A percentile compares a stretch with the other conserved stretches of the same genome.
phyloP scores from a whole-genome alignment of 1,140 invertebrate species.

The Manduca sexta region DNA sequence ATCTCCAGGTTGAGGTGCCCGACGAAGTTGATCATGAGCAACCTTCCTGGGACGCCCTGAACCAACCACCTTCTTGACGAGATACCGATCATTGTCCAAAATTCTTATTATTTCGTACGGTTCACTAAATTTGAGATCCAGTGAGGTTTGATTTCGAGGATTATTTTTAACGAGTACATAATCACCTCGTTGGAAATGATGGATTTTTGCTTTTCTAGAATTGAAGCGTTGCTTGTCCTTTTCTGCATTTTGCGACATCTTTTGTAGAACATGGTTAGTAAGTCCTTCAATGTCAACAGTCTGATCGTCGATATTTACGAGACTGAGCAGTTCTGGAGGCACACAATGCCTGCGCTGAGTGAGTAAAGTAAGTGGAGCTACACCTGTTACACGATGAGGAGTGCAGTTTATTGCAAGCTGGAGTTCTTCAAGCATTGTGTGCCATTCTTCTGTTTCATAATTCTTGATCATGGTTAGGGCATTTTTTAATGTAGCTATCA shows the following conservation, averaged over 20 bases:
- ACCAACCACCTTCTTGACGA: conserved; percentile 17
- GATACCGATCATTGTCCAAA: conserved; percentile 31
- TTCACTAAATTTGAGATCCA: conserved; percentile 29
- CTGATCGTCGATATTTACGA: conserved; percentile 23
- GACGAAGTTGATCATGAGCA: conserved; percentile 2
- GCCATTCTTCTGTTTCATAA: conserved; percentile 27
- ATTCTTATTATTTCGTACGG: conserved; percentile 22
- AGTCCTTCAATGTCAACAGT: conserved; percentile 20
- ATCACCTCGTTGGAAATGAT: conserved; percentile 24
- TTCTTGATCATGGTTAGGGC: conserved; percentile 24
- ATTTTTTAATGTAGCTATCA: conserved; percentile 27
- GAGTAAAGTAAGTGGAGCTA: conserved; percentile 20
- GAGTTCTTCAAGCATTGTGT: conserved; percentile 16
- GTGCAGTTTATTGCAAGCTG: conserved; percentile 32
- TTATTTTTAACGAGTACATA: conserved; percentile 34
- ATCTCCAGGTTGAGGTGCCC: neutral
- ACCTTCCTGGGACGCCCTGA: conserved; percentile 4
- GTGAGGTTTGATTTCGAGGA: conserved; percentile 27
- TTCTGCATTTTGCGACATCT: conserved; percentile 11
- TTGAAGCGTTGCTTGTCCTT: conserved; percentile 22
- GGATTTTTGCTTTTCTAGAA: conserved; percentile 16
- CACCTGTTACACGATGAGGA: conserved; percentile 16
- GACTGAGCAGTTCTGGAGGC: conserved; percentile 18
- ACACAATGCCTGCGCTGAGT: conserved; percentile 19
- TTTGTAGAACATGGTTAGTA: conserved; percentile 17